Evolutionary conservation across 35 echinoderm and acorn worm species (phyloP).

Genomic region (Apostichopus parvimensis): DNA sequence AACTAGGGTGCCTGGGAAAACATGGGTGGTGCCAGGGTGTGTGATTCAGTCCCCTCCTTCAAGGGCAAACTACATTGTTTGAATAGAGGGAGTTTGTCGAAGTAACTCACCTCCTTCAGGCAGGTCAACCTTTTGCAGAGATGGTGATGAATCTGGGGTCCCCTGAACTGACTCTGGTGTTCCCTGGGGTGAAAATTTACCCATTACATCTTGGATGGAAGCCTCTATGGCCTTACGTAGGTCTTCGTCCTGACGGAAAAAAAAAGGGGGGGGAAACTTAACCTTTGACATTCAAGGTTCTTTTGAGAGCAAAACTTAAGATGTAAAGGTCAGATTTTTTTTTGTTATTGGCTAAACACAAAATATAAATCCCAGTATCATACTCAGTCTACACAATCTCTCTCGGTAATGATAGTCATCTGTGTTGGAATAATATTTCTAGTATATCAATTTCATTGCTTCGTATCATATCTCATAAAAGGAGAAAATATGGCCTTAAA

Average conservation of each 20-base stretch:
- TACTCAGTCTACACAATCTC: too few species aligned
- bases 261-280: neutral
- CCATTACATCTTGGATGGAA: conserved; percentile 84
- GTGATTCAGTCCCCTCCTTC: too few species aligned
- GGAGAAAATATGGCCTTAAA: too few species aligned
- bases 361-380: too few species aligned
- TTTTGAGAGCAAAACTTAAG: too few species aligned
- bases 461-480: too few species aligned
- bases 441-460: too few species aligned
- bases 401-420: too few species aligned
- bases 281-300: neutral
- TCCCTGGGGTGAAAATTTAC: conserved; percentile 27
- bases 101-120: conserved; percentile 1
- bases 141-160: conserved; percentile 43
- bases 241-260: conserved; percentile 73
- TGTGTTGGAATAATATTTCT: too few species aligned
- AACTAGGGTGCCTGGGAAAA: too few species aligned
- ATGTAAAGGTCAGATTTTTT: neutral
- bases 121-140: conserved; percentile 3
- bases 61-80: too few species aligned
- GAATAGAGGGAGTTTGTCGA: neutral
- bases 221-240: conserved; percentile 82
- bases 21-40: too few species aligned
- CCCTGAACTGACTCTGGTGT: conserved; percentile 14
- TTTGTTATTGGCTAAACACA: neutral